Percentiles rank a stretch among this genome's conserved stretches.
Evolutionary conservation across 2,888 invertebrate species (phyloP).

Genomic region (Copidosoma aretas): DNA sequence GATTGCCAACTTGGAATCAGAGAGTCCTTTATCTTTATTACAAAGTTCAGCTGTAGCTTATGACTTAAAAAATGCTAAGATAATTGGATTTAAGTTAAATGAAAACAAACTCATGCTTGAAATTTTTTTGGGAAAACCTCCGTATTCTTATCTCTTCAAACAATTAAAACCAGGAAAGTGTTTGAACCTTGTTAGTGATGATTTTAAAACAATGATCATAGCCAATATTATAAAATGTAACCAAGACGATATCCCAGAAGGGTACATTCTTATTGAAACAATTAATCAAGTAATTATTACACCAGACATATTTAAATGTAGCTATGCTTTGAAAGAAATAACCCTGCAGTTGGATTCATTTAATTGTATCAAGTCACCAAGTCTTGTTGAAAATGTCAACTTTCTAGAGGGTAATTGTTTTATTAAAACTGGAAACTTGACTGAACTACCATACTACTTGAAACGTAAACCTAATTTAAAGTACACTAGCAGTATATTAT

Average conservation of each 20-base stretch:
- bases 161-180: constrained; percentile 9
- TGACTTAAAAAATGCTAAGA: no score
- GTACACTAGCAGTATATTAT: neutral
- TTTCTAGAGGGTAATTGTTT: constrained; percentile 20
- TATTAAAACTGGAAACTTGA: neutral
- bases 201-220: constrained; percentile 13
- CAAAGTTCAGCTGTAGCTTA: no score
- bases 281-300: constrained; percentile 1
- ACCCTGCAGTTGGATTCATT: constrained; percentile 24
- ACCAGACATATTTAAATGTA: constrained; percentile 1
- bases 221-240: neutral
- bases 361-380: constrained; percentile 10
- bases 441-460: constrained; percentile 2
- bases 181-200: constrained; percentile 8
- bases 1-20: no score
- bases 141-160: no score
- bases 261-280: constrained; percentile 11
- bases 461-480: neutral
- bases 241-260: constrained; percentile 5
- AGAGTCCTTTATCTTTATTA: no score
- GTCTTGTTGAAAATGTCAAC: constrained; percentile 3
- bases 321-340: constrained; percentile 17
- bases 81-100: no score
- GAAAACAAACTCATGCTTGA: no score
- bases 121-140: no score